Evolutionary conservation across 2,113 vertebrate genomes (phyloP).

Genomic region (Fregata magnificens): DNA sequence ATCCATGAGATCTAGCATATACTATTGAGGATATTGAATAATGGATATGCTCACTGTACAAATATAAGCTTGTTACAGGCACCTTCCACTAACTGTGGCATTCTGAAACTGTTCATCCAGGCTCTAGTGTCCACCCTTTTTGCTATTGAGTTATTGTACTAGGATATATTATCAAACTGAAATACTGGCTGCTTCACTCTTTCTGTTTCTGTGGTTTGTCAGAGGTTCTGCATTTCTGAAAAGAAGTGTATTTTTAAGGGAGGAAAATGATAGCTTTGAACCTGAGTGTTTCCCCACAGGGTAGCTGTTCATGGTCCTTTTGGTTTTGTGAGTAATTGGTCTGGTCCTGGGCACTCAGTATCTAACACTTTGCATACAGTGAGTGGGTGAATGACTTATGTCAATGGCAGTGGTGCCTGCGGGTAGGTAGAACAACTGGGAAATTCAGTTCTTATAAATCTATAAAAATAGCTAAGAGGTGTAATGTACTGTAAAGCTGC

Average conservation of each 20-base stretch:
- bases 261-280: background rate
- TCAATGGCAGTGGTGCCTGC: background rate
- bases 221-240: constrained; percentile 23
- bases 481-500: background rate
- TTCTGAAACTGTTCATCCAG: background rate
- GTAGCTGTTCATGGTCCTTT: background rate
- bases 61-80: background rate
- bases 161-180: background rate
- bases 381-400: background rate
- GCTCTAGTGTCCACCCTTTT: background rate
- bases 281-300: background rate
- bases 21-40: background rate
- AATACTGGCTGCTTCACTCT: background rate
- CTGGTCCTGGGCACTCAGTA: background rate
- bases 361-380: background rate
- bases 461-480: constrained; percentile 5
- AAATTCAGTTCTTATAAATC: constrained; percentile 19
- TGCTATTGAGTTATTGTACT: background rate
- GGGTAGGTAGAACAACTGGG: background rate
- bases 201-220: constrained; percentile 31
- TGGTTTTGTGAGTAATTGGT: background rate
- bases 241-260: background rate
- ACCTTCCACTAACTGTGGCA: background rate
- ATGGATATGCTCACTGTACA: background rate
- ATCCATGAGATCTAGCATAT: background rate